Evolutionary conservation across 2,113 vertebrate species (phyloP).

Genomic region (Phrynosoma blainvillii): DNA sequence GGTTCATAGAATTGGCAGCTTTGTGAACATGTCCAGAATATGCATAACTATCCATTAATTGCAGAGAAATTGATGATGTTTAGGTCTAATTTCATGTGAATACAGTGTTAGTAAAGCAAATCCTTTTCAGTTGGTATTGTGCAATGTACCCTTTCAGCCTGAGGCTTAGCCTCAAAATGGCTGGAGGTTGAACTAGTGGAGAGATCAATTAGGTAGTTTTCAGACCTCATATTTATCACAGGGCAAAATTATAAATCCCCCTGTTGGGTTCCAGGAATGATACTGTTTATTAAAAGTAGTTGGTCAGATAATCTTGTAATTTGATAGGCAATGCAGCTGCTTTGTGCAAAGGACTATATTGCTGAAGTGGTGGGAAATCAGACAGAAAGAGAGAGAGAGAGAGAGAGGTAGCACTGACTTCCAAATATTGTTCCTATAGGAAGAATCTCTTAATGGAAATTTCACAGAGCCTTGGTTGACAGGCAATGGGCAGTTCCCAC

Average conservation of each 20-base stretch:
- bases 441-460: neutral
- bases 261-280: neutral
- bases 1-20: slow-evolving; percentile 9
- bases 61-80: slow-evolving; percentile 7
- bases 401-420: neutral
- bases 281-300: slow-evolving; percentile 20
- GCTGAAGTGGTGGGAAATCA: no score
- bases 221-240: slow-evolving; percentile 26
- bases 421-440: neutral
- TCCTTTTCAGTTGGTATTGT: neutral
- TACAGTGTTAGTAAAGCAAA: slow-evolving; percentile 11
- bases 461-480: neutral
- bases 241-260: slow-evolving; percentile 9
- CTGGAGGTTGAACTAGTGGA: neutral
- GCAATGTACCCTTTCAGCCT: neutral
- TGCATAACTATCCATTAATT: slow-evolving; percentile 39
- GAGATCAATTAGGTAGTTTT: slow-evolving; percentile 22
- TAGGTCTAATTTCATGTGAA: slow-evolving; percentile 11
- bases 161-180: slow-evolving; percentile 38
- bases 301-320: neutral
- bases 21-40: slow-evolving; percentile 21
- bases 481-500: no score
- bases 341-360: no score
- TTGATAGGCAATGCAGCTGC: neutral
- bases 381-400: no score